Evolutionary conservation across 1,140 invertebrate genomes (phyloP), one percentile per base, ranked within the genome.

Genomic region (Sycobia sp.): DNA sequence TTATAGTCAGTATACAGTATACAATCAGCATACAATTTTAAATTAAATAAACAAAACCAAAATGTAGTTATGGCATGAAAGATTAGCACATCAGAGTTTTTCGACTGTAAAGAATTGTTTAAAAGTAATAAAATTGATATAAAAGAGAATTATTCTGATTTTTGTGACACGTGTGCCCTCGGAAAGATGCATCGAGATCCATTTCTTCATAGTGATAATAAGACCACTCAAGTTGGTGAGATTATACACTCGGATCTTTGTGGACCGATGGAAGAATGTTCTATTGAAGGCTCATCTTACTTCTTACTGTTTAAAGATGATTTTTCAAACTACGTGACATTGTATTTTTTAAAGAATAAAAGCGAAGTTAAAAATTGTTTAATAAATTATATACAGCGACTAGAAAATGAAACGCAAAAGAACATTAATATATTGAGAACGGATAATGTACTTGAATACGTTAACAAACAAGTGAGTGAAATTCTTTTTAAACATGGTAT

Each of bases 51-150:
- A 29, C n/a, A 27, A 29, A 49, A 25, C 23, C 10, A 38, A 38
- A 10, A 50, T 81, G 34, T 59, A 73, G 25, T 56, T 71, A 27
- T 81, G 79, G 79, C 76, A 81, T 63, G 61, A 77, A 67, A 71
- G 66, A 34, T 51, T 9, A 25, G n/a, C n/a, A n/a, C n/a, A n/a
- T n/a, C n/a, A n/a, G n/a, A n/a, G n/a, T n/a, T n/a, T n/a, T n/a
- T n/a, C 55, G 13, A 68, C 75, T 11, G 70, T 80, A 1, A 78
- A 72, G 68, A 44, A 66, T 9, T 61, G 73, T 14, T 53, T 81
- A 49, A 65, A 41, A 68, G 67, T 53, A 66, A 70, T 23, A 71
- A 74, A 7, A 70, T 76, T 58, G 18, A 69, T n/a, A 41, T 73
- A 7, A 62, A 69, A 20, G 16, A 47, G 32, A 34, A 54, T 36